Evolutionary conservation across 2,113 vertebrate genomes (phyloP), one percentile per base, ranked within the genome.

Genomic region (Callospermophilus lateralis): DNA sequence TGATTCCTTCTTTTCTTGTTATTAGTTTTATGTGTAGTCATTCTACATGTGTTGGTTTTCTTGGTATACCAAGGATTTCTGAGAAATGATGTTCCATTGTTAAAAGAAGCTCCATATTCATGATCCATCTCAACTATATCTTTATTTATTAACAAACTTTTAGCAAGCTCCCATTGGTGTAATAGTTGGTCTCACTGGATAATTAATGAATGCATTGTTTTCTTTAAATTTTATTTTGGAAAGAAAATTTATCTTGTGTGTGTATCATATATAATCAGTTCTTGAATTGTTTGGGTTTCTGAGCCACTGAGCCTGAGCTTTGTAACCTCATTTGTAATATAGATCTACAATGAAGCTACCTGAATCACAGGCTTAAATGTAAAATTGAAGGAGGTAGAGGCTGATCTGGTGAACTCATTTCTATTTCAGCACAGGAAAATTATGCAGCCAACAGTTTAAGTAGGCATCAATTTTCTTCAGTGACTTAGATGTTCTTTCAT

Each of bases 161-260:
- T 90, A 86, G 48, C 15, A 51, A 72, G 30, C 8, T 84, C 9
- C 0, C 16, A 32, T 34, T 12, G n/a, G 30, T 37, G 70, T 72
- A 32, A 67, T 80, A 48, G 63, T 42, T 79, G 45, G 32, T 78
- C 28, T 87, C 17, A 22, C 7, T 83, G 34, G 17, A 73, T 42
- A 93, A 87, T 93, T 83, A 70, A 15, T 89, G 42, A 94, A 58
- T 72, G 45, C 34, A 67, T 55, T 68, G 1, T 81, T 85, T 84
- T 45, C 53, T 73, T 81, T 73, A 58, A 92, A 61, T n/a, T 89
- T 84, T 73, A 81, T 92, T 77, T 88, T 61, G 72, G 42, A 83
- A 81, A 20, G 73, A 78, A 80, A 39, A 4, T 32, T 67, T 84
- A 37, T 85, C 10, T 58, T 4, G 7, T 80, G 78, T 61, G 28